phyloP scores from a whole-genome alignment of 92 coral and sea anemone genomes.

The Heteractis magnifica region DNA sequence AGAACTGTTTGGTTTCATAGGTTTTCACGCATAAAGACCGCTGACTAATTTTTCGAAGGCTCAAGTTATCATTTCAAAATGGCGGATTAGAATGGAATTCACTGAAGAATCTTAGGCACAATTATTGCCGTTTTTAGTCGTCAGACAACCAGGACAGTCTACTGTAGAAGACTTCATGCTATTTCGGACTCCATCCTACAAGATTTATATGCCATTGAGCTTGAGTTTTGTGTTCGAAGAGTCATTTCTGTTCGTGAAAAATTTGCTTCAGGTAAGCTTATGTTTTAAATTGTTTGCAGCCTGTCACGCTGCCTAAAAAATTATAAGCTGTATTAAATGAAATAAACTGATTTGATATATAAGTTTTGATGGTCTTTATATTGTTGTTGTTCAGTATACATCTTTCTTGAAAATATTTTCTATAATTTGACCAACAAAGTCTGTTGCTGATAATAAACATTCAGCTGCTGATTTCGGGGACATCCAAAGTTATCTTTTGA shows the following conservation, averaged over 20 bases:
- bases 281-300: not conserved
- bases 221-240: not conserved
- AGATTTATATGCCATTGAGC: conserved; percentile 5
- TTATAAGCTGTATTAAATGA: not conserved
- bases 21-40: too few species aligned
- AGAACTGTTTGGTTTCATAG: too few species aligned
- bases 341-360: not conserved
- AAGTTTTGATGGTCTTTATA: not conserved
- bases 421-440: not conserved
- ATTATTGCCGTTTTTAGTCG: too few species aligned
- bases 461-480: not conserved
- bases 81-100: too few species aligned
- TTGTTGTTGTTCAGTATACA: not conserved
- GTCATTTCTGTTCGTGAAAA: not conserved
- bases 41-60: too few species aligned
- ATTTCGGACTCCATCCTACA: not conserved
- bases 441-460: not conserved
- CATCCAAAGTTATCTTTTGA: not conserved
- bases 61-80: too few species aligned
- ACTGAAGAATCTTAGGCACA: too few species aligned
- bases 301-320: not conserved
- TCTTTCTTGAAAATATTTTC: not conserved
- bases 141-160: not conserved
- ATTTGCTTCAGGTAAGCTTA: conserved; percentile 7
- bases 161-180: not conserved